Conservation (phyloP, 2,797 vertebrate species). For the Phataginus tetradactyla region DNA sequence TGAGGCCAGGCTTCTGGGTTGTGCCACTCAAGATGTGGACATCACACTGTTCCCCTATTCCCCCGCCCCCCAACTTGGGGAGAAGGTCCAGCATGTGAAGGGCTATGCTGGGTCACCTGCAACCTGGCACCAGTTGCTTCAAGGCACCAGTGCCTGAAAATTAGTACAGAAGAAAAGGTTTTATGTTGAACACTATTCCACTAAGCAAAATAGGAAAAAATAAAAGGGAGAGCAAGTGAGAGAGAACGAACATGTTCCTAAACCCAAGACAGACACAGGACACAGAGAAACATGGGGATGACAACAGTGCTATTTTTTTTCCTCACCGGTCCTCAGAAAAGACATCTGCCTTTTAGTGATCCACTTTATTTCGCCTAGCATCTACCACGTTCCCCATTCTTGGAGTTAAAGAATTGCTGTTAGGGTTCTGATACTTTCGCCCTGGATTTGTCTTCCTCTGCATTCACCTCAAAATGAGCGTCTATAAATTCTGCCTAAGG, state of each 20-base stretch:
- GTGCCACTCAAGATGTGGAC: accelerated
- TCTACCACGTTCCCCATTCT: neutral
- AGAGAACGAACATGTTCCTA: neutral
- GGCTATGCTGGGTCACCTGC: accelerated
- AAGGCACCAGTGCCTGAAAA: neutral
- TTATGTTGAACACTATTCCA: neutral
- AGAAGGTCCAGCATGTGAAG: neutral
- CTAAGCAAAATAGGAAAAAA: neutral
- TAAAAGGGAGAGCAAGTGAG: neutral
- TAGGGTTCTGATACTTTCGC: neutral
- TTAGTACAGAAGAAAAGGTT: neutral
- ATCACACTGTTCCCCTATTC: accelerated
- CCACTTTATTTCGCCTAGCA: neutral
- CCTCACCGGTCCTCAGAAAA: neutral
- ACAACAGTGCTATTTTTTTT: neutral
- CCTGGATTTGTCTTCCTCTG: neutral
- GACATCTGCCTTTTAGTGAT: neutral
- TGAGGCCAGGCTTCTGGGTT: neutral
- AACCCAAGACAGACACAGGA: neutral
- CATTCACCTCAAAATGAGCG: neutral
- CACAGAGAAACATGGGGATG: neutral
- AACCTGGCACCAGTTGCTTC: neutral
- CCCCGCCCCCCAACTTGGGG: neutral
- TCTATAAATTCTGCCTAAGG: neutral
- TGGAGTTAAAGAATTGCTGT: neutral